Evolutionary conservation across 1,140 invertebrate species (phyloP), one percentile per base, ranked within the genome.

Genomic region (Atta cephalotes): DNA sequence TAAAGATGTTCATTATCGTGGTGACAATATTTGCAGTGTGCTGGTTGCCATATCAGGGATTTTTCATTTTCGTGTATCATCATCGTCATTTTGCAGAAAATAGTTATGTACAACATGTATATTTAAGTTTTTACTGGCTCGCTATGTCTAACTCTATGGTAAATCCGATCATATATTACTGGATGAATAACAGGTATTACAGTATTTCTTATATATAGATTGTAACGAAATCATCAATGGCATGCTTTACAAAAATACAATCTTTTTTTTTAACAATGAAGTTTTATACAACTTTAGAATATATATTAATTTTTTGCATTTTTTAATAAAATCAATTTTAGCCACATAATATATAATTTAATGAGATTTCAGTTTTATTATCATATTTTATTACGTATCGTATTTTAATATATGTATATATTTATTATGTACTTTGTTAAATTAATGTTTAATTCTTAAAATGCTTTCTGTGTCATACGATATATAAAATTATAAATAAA

Each of bases 111-210:
- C 97, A 98, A 92, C 97, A 98, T 88, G 95, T 98, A 62, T 98
- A 97, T 94, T 95, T 99, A 12, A 96, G 96, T 7, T 98, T 98
- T 94, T 99, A 98, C 92, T 99, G 98, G 97, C 95, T 99, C 21
- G 98, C 98, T 2, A 99, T 99, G 98, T 97, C 97, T 2, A 98
- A 98, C 91, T 97, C 98, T 2, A 98, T 98, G 97, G 98, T 98
- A 77, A 98, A 99, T 95, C 98, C 98, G 0, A 96, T 98, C 65
- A 98, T 99, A 51, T 98, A 98, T 93, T 98, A 98, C 93, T 98
- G 97, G 97, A 98, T 98, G 97, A 99, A 98, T 93, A 97, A 96
- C 70, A 96, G 97, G 97, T 97, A 92, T 74, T 68, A 51, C 68
- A 74, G 74, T 49, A 71, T 62, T 72, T 76, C 2, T 71, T 31